Evolutionary conservation across 2,797 vertebrate species (phyloP).

Genomic region (Spinibarbus caldwelli): DNA sequence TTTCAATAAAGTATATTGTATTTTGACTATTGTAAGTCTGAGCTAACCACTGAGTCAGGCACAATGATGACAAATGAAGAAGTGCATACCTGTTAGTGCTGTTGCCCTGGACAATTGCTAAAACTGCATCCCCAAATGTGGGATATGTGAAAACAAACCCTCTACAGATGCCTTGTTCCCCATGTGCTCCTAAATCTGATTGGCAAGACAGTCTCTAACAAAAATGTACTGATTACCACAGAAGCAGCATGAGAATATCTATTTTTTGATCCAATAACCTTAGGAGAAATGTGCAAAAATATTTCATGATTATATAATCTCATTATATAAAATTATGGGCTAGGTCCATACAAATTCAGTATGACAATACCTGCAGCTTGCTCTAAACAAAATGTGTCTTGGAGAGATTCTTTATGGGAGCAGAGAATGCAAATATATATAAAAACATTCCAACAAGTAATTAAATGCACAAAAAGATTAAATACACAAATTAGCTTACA

Average conservation of each 20-base stretch:
- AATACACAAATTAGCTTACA: conserved; percentile 21
- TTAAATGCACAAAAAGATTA: conserved; percentile 45
- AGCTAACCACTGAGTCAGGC: neutral
- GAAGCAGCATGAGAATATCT: conserved; percentile 17
- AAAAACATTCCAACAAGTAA: conserved; percentile 2
- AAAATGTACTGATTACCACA: conserved; percentile 30
- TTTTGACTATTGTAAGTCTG: neutral
- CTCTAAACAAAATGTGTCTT: conserved; percentile 37
- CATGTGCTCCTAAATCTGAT: too few relatives aligned
- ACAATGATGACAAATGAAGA: neutral
- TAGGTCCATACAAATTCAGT: conserved; percentile 42
- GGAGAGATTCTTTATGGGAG: conserved; percentile 41
- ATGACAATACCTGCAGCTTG: conserved; percentile 39
- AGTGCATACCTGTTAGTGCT: neutral
- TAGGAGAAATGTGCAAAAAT: conserved; percentile 59
- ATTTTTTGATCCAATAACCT: conserved; percentile 45
- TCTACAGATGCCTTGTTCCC: neutral
- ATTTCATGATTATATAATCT: conserved; percentile 46
- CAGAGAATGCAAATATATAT: conserved; percentile 15
- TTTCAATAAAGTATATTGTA: neutral
- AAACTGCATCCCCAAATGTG: conserved; percentile 4
- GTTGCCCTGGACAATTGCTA: neutral
- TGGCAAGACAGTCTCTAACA: neutral
- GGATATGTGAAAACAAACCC: neutral
- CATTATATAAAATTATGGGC: conserved; percentile 52